Base-by-base conservation (phyloP, 2,888 invertebrate species). In the Andrena praecox region DNA sequence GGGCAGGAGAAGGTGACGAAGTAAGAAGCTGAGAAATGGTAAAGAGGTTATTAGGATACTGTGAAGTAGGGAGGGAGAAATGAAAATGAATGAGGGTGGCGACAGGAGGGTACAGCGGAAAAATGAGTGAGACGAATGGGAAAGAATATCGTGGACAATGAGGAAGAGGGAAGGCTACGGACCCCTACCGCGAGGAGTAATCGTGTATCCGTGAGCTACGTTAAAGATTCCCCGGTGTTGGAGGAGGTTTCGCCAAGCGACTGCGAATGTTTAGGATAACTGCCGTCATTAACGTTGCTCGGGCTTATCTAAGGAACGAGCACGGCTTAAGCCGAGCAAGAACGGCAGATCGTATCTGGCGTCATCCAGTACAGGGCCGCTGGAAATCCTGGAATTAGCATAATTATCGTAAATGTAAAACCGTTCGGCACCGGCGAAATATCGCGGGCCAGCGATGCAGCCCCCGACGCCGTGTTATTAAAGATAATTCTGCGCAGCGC, bases 241-340 rank as follows among this genome's bases (percentile, higher is more conserved):
- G 42, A 29, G 73, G 59, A 68, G 54, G 54, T 59, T 87, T 76
- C 79, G 75, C 68, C 68, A 73, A 81, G 66, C 80, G 84, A 52
- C 56, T 77, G 77, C 72, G 64, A 88, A 85, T 86, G 80, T 88
- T 88, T 86, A 88, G 85, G 82, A 80, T 88, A 88, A 88, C 82
- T 86, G 74, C 83, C 71, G 73, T 80, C 88, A 82, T 88, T 88
- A 88, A 70, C 85, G 80, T 85, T 73, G 66, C 77, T 60, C 62
- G 27, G 64, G 85, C 88, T 88, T 88, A 88, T 88, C 88, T 88
- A 82, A 86, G 81, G 85, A 80, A 84, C 67, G 77, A 68, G 52
- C 78, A 64, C 29, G 20, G 82, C 52, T 83, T 77, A 84, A 74
- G 60, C 73, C 64, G 24, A 12, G 66, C 69, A 73, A 71, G 75